phyloP scores from a whole-genome alignment of 2,888 invertebrate genomes.

The Cyaniris semiargus region DNA sequence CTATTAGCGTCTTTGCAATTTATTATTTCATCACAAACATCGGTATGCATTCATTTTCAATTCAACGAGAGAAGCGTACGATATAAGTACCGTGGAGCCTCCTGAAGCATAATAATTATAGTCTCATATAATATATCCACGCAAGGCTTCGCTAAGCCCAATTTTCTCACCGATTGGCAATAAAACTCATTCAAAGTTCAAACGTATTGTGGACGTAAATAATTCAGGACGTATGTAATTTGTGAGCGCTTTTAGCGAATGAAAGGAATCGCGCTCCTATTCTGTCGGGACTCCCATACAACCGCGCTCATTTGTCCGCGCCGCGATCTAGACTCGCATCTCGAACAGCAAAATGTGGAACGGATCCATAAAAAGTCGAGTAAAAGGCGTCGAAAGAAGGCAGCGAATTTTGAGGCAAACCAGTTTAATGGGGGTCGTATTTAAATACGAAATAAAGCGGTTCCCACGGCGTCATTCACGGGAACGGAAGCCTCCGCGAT shows the following conservation, averaged over 20 bases:
- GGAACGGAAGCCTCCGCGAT: conserved; percentile 74
- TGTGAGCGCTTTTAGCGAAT: conserved; percentile 49
- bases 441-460: conserved; percentile 79
- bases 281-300: conserved; percentile 50
- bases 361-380: conserved; percentile 80
- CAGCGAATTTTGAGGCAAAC: conserved; percentile 79
- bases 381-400: conserved; percentile 81
- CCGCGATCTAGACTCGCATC: conserved; percentile 68
- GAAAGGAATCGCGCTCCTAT: conserved; percentile 59
- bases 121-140: not conserved
- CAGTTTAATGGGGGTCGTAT: conserved; percentile 81
- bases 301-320: conserved; percentile 57
- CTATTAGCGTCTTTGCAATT: not conserved
- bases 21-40: not conserved
- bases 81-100: not conserved
- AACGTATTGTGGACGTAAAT: conserved; percentile 28
- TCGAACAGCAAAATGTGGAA: conserved; percentile 77
- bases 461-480: conserved; percentile 78
- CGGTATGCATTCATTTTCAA: not conserved
- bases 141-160: conserved; percentile 2
- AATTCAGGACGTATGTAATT: conserved; percentile 48
- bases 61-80: not conserved
- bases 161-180: conserved; percentile 27
- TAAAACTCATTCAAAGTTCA: conserved; percentile 27
- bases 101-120: conserved; percentile 19